These are phyloP conservation scores for Scophthalmus maximus DNA, from an alignment of 2,113 vertebrate genomes.

Conservation along the genomic window DNA sequence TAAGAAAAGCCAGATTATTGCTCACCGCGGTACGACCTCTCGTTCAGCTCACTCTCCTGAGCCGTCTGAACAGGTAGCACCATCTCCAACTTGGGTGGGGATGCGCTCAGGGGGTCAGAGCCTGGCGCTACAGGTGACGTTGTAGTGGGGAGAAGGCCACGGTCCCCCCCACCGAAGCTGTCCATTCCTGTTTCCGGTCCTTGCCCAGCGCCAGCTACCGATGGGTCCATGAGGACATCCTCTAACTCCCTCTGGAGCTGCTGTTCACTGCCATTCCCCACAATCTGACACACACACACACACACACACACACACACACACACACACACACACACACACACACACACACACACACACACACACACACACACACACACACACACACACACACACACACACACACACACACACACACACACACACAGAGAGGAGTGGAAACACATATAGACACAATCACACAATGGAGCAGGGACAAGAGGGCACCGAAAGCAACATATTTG, in stretches of 20 bases:
- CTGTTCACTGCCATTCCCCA: constrained; percentile 98
- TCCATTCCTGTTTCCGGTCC: constrained; percentile 68
- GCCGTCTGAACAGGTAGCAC: constrained; percentile 91
- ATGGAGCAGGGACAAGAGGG: not conserved
- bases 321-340: constrained; percentile 11
- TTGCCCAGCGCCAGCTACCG: constrained; percentile 84
- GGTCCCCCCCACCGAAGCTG: constrained; percentile 76
- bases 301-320: constrained; percentile 10
- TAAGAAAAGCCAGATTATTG: not conserved
- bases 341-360: constrained; percentile 11
- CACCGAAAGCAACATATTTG: constrained; percentile 1
- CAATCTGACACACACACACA: constrained; percentile 84
- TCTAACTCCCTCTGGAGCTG: constrained; percentile 95
- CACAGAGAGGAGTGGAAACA: not conserved
- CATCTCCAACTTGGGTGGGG: constrained; percentile 90
- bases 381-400: no score
- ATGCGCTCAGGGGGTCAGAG: constrained; percentile 82
- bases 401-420: constrained; percentile 15
- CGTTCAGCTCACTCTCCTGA: constrained; percentile 91
- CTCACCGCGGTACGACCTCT: constrained; percentile 80
- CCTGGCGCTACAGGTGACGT: constrained; percentile 67
- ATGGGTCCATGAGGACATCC: constrained; percentile 97
- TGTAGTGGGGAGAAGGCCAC: constrained; percentile 68
- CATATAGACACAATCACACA: constrained; percentile 21
- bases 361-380: constrained; percentile 15